Base-by-base conservation (phyloP, 2,113 vertebrate genomes). In the Pholis gunnellus region DNA sequence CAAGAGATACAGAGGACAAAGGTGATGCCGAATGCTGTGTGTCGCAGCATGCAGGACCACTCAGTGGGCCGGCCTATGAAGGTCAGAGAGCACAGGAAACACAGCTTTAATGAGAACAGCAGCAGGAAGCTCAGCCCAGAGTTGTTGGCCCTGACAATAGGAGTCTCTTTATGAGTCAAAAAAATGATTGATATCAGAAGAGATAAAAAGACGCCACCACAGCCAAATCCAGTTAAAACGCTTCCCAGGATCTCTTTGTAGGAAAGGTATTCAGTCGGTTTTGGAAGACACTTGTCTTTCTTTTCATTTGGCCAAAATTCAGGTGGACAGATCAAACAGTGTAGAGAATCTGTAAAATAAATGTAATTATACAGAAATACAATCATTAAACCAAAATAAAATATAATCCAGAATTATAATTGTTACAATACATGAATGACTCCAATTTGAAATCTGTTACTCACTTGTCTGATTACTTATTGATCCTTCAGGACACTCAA, bases 401-500 rank as follows among this genome's bases (percentile, higher is more conserved):
- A 60, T 25, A 34, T 11, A 18, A 48, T 42, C 36, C 10, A 27
- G 44, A 3, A 44, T 1, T 42, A 17, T 46, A 9, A 50, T 46
- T 63, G 42, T 6, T 50, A 40, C 18, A 29, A 40, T 15, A 29
- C n/a, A 63, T 64, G 7, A 40, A 63, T 31, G 0, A 10, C 34
- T 42, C 0, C 5, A 38, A n/a, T 27, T 42, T 52, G 1, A 74
- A 75, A 78, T 34, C 0, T 15, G 66, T 6, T 25, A 82, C 88
- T 85, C 67, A 94, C 94, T 77, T 88, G 93, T 94, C 70, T 93
- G 68, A 81, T 95, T 95, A 63, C 93, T 95, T 63, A 95, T 91
- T 77, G 90, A 90, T 69, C 94, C 93, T 46, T 95, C 90, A 0
- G 92, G 88, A 66, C 94, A 95, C 18, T 88, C 44, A 77, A 95